Evolutionary conservation across 2,797 vertebrate genomes (phyloP).

Genomic region (Lemur catta): DNA sequence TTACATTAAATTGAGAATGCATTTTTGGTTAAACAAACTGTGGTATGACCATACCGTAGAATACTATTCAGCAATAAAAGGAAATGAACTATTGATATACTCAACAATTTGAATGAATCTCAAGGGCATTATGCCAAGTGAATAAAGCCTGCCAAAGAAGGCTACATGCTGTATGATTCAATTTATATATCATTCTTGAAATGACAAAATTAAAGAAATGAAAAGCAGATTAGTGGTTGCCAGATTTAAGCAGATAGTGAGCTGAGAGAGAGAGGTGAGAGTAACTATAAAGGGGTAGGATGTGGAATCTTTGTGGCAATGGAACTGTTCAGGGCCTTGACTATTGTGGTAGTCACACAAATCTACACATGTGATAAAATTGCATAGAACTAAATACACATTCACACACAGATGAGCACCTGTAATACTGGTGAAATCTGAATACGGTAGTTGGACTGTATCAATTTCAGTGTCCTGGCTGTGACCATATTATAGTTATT

Average conservation of each 20-base stretch:
- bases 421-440: neutral
- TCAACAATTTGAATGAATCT: neutral
- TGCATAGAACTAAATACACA: neutral
- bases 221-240: neutral
- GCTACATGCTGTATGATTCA: neutral
- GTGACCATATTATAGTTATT: neutral
- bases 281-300: neutral
- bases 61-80: neutral
- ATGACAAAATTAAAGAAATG: conserved; percentile 1
- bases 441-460: neutral
- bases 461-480: neutral
- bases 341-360: neutral
- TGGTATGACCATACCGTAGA: neutral
- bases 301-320: neutral
- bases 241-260: neutral
- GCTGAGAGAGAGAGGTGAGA: neutral
- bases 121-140: neutral
- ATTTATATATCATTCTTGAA: conserved; percentile 13
- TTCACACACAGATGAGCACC: neutral
- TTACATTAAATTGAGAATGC: neutral
- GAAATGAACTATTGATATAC: neutral
- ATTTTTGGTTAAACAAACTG: neutral
- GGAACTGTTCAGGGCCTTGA: conserved; percentile 1
- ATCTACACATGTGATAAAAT: neutral
- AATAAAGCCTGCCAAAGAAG: neutral